These are phyloP conservation scores for Rhinichthys klamathensis DNA, from an alignment of 2,113 vertebrate genomes.

Conservation along the genomic window DNA sequence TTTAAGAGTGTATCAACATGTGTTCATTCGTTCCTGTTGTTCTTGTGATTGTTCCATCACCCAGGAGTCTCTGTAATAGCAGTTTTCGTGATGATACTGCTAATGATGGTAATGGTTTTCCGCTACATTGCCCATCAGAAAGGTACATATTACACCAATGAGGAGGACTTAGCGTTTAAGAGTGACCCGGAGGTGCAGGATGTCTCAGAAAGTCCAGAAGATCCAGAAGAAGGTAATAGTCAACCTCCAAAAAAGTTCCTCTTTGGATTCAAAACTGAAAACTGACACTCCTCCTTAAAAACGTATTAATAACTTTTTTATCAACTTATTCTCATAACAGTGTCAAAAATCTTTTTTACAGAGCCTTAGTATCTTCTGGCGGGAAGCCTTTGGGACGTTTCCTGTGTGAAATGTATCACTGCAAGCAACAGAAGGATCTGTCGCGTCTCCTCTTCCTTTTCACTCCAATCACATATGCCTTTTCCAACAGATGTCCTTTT, in stretches of 20 bases:
- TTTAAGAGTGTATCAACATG: neutral
- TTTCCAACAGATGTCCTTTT: constrained; percentile 33
- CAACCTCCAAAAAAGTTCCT: neutral
- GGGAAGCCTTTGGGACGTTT: constrained; percentile 8
- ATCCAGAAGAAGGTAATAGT: constrained; percentile 18
- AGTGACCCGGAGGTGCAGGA: constrained; percentile 75
- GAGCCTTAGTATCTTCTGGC: constrained; percentile 29
- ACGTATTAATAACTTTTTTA: neutral
- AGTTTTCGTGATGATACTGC: constrained; percentile 72
- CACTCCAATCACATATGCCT: constrained; percentile 19
- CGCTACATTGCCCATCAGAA: constrained; percentile 78
- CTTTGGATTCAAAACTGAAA: neutral
- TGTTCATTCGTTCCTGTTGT: neutral
- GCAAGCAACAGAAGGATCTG: constrained; percentile 79
- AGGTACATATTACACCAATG: constrained; percentile 83
- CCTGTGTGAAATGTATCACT: constrained; percentile 18
- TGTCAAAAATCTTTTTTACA: constrained; percentile 25
- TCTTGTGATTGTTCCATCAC: neutral
- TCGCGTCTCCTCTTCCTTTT: constrained; percentile 66
- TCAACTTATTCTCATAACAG: neutral
- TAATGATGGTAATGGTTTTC: constrained; percentile 71
- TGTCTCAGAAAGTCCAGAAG: constrained; percentile 58
- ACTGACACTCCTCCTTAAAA: neutral
- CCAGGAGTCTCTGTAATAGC: constrained; percentile 75
- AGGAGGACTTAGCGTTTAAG: constrained; percentile 74